These are phyloP conservation scores for Chorisops tibialis DNA, from an alignment of 2,888 invertebrate species.

Conservation along the genomic window DNA sequence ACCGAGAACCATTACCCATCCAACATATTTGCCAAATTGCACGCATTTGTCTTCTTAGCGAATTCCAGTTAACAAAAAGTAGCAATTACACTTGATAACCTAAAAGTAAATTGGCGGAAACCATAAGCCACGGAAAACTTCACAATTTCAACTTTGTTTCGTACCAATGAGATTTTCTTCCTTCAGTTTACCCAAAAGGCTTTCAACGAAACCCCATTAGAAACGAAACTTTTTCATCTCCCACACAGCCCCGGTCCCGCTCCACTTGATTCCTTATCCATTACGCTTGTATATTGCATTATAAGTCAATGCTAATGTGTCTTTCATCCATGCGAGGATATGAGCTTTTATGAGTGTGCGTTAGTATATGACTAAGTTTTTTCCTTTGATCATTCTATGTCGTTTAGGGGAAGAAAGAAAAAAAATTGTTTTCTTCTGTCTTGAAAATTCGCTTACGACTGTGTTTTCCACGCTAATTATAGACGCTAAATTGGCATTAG, in stretches of 20 bases:
- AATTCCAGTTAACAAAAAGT: too few species aligned
- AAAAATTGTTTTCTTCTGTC: neutral
- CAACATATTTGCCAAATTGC: too few species aligned
- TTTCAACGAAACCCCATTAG: too few species aligned
- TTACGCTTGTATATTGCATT: neutral
- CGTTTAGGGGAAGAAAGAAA: neutral
- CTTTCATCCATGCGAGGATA: neutral
- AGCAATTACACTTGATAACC: neutral
- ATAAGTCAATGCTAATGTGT: neutral
- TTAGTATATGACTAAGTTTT: too few species aligned
- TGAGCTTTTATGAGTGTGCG: neutral
- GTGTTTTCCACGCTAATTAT: conserved; percentile 27
- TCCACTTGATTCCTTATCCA: neutral
- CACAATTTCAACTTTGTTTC: neutral
- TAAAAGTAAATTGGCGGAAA: conserved; percentile 6
- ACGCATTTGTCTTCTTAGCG: too few species aligned
- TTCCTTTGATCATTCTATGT: too few species aligned
- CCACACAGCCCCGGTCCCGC: neutral
- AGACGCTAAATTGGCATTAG: conserved; percentile 27
- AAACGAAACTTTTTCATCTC: neutral
- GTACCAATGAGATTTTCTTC: too few species aligned
- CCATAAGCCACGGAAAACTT: neutral
- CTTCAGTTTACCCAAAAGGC: too few species aligned
- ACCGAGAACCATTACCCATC: too few species aligned
- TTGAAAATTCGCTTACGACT: conserved; percentile 20